Evolutionary conservation across 2,113 vertebrate genomes (phyloP), one percentile per base, ranked within the genome.

Genomic region (Oncorhynchus keta): DNA sequence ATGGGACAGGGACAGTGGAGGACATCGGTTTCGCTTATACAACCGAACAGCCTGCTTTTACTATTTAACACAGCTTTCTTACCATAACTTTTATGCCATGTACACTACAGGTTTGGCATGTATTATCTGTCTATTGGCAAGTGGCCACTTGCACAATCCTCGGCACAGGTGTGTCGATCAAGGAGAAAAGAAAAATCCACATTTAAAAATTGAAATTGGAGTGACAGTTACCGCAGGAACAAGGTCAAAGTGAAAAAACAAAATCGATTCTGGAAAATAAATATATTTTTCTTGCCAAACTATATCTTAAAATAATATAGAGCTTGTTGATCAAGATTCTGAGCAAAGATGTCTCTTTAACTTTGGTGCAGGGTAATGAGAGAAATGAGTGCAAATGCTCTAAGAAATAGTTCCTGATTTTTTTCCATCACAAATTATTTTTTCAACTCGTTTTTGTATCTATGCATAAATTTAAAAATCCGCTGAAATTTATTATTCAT

Each of bases 401-500:
- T 95, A 95, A 97, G 95, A 96, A 95, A 97, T 97, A 96, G 94
- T 96, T 96, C 92, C 94, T 94, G 92, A 91, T 94, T 95, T 95
- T 92, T 95, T 90, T 91, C 92, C 28, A 83, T 79, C 93, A 91
- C 94, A 95, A 95, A 97, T 96, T 94, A 96, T 97, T 96, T 97
- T 35, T 95, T 94, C 93, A 94, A 96, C 95, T 97, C 97, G 94
- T 97, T 96, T 98, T 97, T 96, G 93, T 95, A 96, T 97, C 95
- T 94, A 89, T 93, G 96, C 97, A 99, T 98, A 98, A 99, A 98
- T 98, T 97, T 96, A 97, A 97, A 93, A 97, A 98, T 96, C 95
- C 96, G 95, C 95, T 95, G 95, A 98, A 99, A 98, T 98, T 97
- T 99, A 99, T 99, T 99, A 99, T 99, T 99, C 97, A 97, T 97